Conservation (phyloP, 1,140 invertebrate species). For the Drosophila ercepeae region DNA sequence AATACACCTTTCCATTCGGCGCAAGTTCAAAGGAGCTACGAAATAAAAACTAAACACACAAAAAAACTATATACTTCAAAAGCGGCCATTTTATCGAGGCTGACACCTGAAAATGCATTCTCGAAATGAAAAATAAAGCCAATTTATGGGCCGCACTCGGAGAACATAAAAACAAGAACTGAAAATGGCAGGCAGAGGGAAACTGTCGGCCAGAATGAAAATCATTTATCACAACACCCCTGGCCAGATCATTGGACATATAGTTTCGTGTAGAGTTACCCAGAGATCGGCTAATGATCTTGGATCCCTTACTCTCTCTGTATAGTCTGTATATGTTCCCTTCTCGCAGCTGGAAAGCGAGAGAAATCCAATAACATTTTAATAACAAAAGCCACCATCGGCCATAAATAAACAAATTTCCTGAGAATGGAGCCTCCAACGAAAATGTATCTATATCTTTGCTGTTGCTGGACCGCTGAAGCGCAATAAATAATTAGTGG, state of each 20-base stretch:
- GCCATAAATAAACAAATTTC: conserved; percentile 76
- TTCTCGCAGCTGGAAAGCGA: conserved; percentile 69
- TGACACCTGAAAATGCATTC: conserved; percentile 34
- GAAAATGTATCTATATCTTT: conserved; percentile 72
- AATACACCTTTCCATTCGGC: conserved; percentile 6
- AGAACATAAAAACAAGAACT: conserved; percentile 28
- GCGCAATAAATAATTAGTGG: conserved; percentile 75
- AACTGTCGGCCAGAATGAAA: conserved; percentile 51
- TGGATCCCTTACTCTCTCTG: not conserved
- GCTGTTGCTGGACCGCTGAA: conserved; percentile 22
- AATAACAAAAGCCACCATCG: conserved; percentile 75
- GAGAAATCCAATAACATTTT: conserved; percentile 82
- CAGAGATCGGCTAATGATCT: conserved; percentile 48
- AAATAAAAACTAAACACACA: conserved; percentile 2
- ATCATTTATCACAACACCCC: conserved; percentile 75
- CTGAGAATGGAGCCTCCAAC: conserved; percentile 45
- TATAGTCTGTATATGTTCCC: not conserved
- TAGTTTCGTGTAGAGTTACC: conserved; percentile 25
- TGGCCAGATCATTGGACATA: not conserved
- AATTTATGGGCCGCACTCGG: conserved; percentile 45
- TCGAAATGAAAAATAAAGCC: conserved; percentile 51
- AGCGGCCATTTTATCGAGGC: conserved; percentile 29
- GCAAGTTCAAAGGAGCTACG: conserved; percentile 33
- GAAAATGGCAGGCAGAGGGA: conserved; percentile 55
- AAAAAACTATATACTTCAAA: too few species aligned